These are phyloP conservation scores for Indicator indicator DNA, from an alignment of 2,113 vertebrate genomes.

Conservation along the genomic window DNA sequence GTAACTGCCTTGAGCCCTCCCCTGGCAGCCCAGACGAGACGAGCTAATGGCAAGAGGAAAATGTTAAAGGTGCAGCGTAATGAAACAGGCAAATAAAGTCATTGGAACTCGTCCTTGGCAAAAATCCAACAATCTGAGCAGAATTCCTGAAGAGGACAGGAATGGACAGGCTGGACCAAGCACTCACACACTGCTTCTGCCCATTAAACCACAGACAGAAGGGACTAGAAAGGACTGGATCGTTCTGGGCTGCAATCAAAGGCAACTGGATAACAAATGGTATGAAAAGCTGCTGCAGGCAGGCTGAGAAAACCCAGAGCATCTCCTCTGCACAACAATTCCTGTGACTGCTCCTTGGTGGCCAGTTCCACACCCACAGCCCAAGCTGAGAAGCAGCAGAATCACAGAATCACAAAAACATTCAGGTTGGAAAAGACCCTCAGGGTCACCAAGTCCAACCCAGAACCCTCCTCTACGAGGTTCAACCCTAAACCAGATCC, in stretches of 20 bases:
- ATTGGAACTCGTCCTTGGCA: neutral
- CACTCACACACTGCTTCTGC: neutral
- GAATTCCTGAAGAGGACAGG: neutral
- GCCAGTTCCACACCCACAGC: neutral
- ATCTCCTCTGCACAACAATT: neutral
- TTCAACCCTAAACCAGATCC: no score
- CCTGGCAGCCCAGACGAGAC: neutral
- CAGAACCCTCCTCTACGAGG: no score
- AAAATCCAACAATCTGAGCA: accelerated
- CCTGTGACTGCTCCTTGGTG: neutral
- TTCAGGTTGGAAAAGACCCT: no score
- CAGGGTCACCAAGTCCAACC: no score
- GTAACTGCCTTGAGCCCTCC: neutral
- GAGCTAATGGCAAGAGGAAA: neutral
- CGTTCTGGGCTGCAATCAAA: neutral
- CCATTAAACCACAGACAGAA: neutral
- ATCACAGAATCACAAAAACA: no score
- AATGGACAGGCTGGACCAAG: neutral
- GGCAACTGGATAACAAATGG: neutral
- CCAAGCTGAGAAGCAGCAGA: neutral
- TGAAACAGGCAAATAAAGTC: constrained; percentile 28
- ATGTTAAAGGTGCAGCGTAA: constrained; percentile 27
- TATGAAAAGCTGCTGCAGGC: accelerated
- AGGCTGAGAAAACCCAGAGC: neutral
- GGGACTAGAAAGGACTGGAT: neutral